These are phyloP conservation scores for Tribolium castaneum DNA, from an alignment of 1,140 invertebrate species.

Conservation along the genomic window DNA sequence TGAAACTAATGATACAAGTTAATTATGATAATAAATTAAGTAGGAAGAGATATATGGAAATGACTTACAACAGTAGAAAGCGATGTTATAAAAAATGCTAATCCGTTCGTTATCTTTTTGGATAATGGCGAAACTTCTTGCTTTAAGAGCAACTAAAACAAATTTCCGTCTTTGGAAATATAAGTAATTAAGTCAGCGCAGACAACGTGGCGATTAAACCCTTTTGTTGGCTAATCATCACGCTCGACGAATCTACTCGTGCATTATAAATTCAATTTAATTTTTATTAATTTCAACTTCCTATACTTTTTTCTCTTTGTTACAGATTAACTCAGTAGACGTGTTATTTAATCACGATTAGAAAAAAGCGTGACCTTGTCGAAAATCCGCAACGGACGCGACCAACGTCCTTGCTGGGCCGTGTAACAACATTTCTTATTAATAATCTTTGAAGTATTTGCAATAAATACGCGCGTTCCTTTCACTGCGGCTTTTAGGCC, in stretches of 20 bases:
- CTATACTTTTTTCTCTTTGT: not conserved
- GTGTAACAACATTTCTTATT: constrained; percentile 26
- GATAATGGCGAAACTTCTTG: not conserved
- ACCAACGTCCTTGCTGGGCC: constrained; percentile 19
- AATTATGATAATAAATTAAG: not conserved
- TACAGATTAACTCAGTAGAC: constrained; percentile 10
- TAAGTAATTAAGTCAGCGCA: not conserved
- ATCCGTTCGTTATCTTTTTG: constrained; percentile 6
- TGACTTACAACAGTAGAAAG: not conserved
- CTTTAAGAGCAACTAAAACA: not conserved
- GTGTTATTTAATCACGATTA: constrained; percentile 4
- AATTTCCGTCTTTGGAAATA: constrained; percentile 6
- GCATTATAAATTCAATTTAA: constrained; percentile 7
- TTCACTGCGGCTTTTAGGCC: not conserved
- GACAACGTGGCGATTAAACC: constrained; percentile 3
- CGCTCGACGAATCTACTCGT: not conserved
- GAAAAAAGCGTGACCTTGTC: constrained; percentile 1
- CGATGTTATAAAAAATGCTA: not conserved
- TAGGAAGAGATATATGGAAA: not conserved
- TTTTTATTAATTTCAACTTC: not conserved
- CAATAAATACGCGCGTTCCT: not conserved
- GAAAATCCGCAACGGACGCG: constrained; percentile 32
- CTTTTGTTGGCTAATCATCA: constrained; percentile 19
- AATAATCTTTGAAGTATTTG: constrained; percentile 4
- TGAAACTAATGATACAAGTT: not conserved